A percentile compares a stretch with the other conserved stretches of the same genome.
Conservation (phyloP, 1,140 invertebrate genomes). For the Reticulitermes speratus region DNA sequence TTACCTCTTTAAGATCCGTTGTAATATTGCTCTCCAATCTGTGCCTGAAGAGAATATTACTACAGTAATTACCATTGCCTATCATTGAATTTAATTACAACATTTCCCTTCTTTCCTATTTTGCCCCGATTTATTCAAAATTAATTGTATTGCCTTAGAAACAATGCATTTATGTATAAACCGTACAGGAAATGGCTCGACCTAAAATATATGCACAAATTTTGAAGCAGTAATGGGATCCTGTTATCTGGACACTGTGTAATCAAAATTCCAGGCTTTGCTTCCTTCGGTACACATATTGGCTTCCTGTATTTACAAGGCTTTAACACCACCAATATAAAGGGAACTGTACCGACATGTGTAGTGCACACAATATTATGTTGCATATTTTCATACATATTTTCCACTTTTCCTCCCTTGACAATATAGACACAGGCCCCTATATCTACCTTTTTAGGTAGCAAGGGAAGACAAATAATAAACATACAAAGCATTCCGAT, state of each 20-base stretch:
- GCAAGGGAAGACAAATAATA: neutral
- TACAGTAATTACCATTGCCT: no score
- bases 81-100: no score
- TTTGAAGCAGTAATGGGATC: neutral
- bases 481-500: slow-evolving; percentile 11
- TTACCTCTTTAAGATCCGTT: no score
- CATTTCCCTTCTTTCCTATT: no score
- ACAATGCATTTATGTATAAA: no score
- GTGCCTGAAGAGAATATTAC: no score
- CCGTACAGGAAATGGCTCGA: neutral
- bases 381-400: slow-evolving; percentile 1
- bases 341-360: neutral
- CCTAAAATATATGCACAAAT: neutral
- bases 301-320: neutral
- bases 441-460: neutral
- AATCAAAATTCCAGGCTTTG: neutral
- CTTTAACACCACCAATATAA: neutral
- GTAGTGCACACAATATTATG: neutral
- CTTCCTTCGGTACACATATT: neutral
- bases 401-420: neutral
- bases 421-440: neutral
- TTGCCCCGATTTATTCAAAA: no score
- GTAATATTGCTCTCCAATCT: no score
- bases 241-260: neutral
- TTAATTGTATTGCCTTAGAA: no score